phyloP scores from a whole-genome alignment of 2,113 vertebrate species.

The Cromileptes altivelis region DNA sequence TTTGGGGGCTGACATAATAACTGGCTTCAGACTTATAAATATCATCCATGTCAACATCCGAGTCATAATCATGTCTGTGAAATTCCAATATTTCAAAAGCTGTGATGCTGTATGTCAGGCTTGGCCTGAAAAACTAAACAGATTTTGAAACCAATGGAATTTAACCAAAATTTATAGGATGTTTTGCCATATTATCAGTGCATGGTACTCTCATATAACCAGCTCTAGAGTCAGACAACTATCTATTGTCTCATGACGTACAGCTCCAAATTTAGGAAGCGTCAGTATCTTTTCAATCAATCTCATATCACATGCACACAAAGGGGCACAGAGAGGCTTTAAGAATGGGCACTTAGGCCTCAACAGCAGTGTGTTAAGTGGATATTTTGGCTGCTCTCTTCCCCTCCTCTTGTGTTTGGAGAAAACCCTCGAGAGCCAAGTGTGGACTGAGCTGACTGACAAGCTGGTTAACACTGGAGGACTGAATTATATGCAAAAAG shows the following conservation, averaged over 20 bases:
- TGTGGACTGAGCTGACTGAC: conserved; percentile 25
- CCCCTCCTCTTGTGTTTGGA: conserved; percentile 19
- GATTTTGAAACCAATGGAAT: neutral
- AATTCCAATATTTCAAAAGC: neutral
- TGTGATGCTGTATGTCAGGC: neutral
- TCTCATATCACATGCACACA: neutral
- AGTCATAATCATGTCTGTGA: conserved; percentile 19
- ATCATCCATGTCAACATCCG: conserved; percentile 13
- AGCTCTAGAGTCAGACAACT: neutral
- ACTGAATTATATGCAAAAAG: conserved; percentile 18
- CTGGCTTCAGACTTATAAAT: conserved; percentile 29
- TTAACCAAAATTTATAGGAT: neutral
- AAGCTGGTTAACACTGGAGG: conserved; percentile 28
- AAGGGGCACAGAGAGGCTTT: neutral
- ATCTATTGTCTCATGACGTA: too few species aligned
- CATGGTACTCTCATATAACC: neutral
- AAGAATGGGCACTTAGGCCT: neutral
- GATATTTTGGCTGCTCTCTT: conserved; percentile 1
- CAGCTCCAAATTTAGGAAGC: neutral
- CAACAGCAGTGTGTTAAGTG: neutral
- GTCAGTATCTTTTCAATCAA: too few species aligned
- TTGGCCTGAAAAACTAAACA: neutral
- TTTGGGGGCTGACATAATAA: conserved; percentile 21
- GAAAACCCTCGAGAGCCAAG: conserved; percentile 15
- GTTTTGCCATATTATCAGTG: neutral